Base-by-base conservation (phyloP, 2,888 invertebrate genomes). In the Catonia carolina region DNA sequence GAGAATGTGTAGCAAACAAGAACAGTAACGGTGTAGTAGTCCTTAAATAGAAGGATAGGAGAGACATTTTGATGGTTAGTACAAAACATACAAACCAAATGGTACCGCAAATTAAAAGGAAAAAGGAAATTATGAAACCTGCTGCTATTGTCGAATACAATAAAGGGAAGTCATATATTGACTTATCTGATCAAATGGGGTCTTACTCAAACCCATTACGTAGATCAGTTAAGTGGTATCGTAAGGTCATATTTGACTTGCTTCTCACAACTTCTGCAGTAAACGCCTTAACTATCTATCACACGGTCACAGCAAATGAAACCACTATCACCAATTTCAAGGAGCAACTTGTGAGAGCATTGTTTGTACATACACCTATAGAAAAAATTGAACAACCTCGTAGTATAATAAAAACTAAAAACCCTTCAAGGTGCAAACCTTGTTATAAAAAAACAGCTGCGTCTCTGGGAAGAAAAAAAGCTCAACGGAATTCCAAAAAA, bases 21-120 rank as follows among this genome's bases (percentile, higher is more conserved):
- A 49, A 55, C 49, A n/a, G n/a, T n/a, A n/a, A n/a, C n/a, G n/a
- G n/a, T n/a, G 35, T 55, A 37, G 51, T 51, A 15, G 35, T 56
- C 12, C 22, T 52, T 14, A 56, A 56, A 39, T 55, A 36, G 55
- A 47, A 55, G 20, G 33, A 33, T 12, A 33, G 33, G 10, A 33
- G 10, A 33, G 33, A 33, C 33, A 33, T 33, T 7, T 33, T 33
- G 33, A 33, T 33, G 33, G 33, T 33, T 7, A 33, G 8, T 12
- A 33, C 33, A 33, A 33, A 33, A 33, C 33, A 33, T 12, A 33
- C 33, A 10, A 10, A 33, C 12, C 8, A 33, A 33, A 33, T 33
- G 33, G 10, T 33, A 33, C 33, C 33, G 8, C 8, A 10, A 10
- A 33, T 12, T 8, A 33, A 33, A 33, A 7, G 33, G 8, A 33